phyloP scores from a whole-genome alignment of 2,888 invertebrate genomes.

The Prosopocoilus inquinatus region DNA sequence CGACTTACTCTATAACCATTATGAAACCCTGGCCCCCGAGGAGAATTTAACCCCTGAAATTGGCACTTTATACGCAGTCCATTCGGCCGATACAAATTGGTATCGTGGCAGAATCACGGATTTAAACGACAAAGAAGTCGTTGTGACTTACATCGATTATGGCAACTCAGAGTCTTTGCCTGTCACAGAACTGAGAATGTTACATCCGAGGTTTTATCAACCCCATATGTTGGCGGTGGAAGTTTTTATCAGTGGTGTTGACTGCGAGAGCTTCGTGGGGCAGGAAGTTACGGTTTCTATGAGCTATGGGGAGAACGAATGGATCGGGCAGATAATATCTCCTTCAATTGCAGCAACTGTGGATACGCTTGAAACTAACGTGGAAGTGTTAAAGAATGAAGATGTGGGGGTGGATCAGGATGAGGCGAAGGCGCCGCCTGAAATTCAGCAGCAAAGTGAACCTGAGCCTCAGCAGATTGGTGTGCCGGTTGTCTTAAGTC shows the following conservation, averaged over 20 bases:
- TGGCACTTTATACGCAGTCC: conserved; percentile 61
- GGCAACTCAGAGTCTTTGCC: conserved; percentile 64
- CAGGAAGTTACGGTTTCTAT: conserved; percentile 56
- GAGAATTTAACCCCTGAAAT: conserved; percentile 50
- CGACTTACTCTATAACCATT: conserved; percentile 58
- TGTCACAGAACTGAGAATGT: conserved; percentile 44
- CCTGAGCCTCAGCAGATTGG: conserved; percentile 17
- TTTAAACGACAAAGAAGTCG: conserved; percentile 50
- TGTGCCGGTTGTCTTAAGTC: conserved; percentile 64
- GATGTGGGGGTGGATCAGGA: conserved; percentile 8
- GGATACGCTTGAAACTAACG: background rate
- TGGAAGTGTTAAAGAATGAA: conserved; percentile 8
- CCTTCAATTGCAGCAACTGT: background rate
- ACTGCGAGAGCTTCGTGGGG: conserved; percentile 8
- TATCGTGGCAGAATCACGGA: conserved; percentile 29
- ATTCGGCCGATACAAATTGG: conserved; percentile 46
- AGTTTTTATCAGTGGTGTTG: conserved; percentile 13
- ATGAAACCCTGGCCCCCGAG: conserved; percentile 49
- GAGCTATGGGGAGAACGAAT: conserved; percentile 55
- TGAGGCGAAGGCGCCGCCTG: background rate
- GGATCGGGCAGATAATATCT: conserved; percentile 44
- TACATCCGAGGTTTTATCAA: conserved; percentile 36
- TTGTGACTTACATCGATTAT: conserved; percentile 66
- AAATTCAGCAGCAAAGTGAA: background rate
- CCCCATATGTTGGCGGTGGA: conserved; percentile 37